Evolutionary conservation across 2,113 vertebrate species (phyloP).

Genomic region (Rhynchomys soricoides): DNA sequence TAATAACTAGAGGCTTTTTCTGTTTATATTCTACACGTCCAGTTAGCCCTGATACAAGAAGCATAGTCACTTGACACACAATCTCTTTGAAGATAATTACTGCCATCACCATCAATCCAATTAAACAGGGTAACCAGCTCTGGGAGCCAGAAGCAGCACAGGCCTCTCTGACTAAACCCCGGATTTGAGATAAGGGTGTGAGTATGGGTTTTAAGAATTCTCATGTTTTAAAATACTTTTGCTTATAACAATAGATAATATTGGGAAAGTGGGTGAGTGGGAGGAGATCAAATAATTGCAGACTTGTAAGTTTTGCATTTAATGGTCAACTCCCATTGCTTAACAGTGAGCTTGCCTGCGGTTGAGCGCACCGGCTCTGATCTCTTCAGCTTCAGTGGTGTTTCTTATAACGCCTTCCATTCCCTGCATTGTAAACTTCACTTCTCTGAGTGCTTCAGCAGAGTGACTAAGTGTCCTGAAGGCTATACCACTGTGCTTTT

Average conservation of each 20-base stretch:
- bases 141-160: slow-evolving; percentile 79
- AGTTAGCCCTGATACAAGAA: slow-evolving; percentile 83
- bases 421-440: background rate
- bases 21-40: slow-evolving; percentile 82
- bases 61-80: slow-evolving; percentile 89
- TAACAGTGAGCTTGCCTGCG: background rate
- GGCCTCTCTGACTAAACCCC: slow-evolving; percentile 84
- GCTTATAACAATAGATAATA: slow-evolving; percentile 71
- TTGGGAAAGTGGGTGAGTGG: background rate
- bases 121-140: slow-evolving; percentile 90
- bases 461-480: background rate
- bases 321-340: background rate
- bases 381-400: background rate
- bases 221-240: slow-evolving; percentile 66
- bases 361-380: background rate
- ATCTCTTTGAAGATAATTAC: slow-evolving; percentile 90
- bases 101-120: slow-evolving; percentile 89
- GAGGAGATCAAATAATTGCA: background rate
- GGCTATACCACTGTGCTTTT: background rate
- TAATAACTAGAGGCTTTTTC: slow-evolving; percentile 81
- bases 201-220: slow-evolving; percentile 49
- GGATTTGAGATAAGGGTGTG: slow-evolving; percentile 66
- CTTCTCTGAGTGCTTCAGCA: background rate
- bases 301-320: background rate
- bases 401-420: background rate